Evolutionary conservation across 2,888 invertebrate species (phyloP).

Genomic region (Sepioteuthis lessoniana): DNA sequence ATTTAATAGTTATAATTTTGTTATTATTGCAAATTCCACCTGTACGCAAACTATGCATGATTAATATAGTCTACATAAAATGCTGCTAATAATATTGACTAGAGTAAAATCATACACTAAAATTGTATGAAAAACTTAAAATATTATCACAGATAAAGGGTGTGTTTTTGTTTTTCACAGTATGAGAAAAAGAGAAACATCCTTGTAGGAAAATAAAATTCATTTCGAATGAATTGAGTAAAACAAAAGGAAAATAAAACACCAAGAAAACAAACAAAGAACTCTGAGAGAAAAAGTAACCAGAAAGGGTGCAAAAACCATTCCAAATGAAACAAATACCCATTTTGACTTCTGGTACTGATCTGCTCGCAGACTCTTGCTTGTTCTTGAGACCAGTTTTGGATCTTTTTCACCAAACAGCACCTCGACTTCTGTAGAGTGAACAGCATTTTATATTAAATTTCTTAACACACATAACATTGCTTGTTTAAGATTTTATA

Average conservation of each 20-base stretch:
- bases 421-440: neutral
- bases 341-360: constrained; percentile 33
- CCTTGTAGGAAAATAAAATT: neutral
- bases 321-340: constrained; percentile 33
- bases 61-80: neutral
- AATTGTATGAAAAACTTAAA: neutral
- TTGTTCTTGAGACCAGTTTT: constrained; percentile 21
- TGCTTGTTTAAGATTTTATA: neutral
- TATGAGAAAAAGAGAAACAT: neutral
- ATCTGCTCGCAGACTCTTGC: neutral
- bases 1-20: neutral
- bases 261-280: too few species aligned
- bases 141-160: too few species aligned
- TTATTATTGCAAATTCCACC: neutral
- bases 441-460: neutral
- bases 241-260: neutral
- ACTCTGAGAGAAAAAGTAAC: neutral
- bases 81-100: too few species aligned
- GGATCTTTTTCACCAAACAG: constrained; percentile 18
- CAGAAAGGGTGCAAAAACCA: constrained; percentile 14
- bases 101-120: neutral
- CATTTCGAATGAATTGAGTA: neutral
- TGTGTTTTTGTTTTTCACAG: neutral
- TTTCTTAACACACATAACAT: neutral
- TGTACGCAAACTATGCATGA: neutral